These are phyloP conservation scores for Gallinago nigripennis DNA, from an alignment of 2,797 vertebrate genomes.

Conservation along the genomic window DNA sequence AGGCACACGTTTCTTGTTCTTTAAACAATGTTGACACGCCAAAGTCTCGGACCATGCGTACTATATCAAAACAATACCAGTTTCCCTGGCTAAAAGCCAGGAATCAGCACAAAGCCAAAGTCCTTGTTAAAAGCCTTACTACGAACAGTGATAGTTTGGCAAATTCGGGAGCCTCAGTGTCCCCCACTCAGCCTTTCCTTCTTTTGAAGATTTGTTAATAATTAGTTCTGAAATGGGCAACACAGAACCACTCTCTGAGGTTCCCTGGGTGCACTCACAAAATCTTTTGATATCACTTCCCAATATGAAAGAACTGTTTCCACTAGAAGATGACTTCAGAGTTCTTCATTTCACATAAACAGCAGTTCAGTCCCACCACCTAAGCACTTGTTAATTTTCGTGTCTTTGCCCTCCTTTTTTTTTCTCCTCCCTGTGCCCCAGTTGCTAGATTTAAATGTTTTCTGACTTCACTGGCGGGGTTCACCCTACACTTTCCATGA, in stretches of 20 bases:
- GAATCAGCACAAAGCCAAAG: constrained; percentile 8
- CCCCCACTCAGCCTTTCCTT: not conserved
- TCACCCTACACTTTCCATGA: not conserved
- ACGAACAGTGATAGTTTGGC: not conserved
- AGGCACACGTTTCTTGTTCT: constrained; percentile 50
- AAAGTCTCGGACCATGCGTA: constrained; percentile 59
- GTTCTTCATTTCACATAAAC: not conserved
- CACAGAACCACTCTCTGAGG: not conserved
- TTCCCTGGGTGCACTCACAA: not conserved
- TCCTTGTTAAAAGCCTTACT: constrained; percentile 2
- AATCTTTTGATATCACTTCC: not conserved
- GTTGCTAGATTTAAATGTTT: not conserved
- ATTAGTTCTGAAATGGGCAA: not conserved
- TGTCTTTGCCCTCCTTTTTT: not conserved
- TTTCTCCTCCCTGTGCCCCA: not conserved
- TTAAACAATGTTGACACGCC: constrained; percentile 66
- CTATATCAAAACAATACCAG: constrained; percentile 73
- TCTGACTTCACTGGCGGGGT: not conserved
- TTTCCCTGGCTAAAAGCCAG: constrained; percentile 54
- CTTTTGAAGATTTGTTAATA: not conserved
- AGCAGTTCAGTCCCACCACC: not conserved
- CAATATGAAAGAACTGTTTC: not conserved
- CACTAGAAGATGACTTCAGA: not conserved
- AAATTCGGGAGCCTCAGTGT: not conserved
- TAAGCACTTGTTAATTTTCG: not conserved